These are phyloP conservation scores for Ostrea edulis DNA, from an alignment of 1,140 invertebrate genomes.

Conservation along the genomic window DNA sequence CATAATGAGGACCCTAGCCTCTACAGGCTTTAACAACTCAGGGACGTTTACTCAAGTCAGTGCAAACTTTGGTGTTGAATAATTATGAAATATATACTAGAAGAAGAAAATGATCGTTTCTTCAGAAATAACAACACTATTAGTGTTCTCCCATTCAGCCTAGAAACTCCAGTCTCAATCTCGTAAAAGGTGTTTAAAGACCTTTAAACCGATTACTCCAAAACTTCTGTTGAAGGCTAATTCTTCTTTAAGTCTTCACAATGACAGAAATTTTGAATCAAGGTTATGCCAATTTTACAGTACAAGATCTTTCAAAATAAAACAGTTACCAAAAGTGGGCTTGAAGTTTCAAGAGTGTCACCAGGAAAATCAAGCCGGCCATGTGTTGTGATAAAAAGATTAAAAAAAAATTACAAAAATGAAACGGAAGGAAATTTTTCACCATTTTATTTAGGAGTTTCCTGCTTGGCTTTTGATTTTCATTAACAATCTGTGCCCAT, in stretches of 20 bases:
- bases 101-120: neutral
- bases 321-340: constrained; percentile 27
- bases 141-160: neutral
- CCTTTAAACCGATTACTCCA: constrained; percentile 35
- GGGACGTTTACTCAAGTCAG: neutral
- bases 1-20: neutral
- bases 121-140: constrained; percentile 26
- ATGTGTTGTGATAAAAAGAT: no score
- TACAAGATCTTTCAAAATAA: neutral
- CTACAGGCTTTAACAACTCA: neutral
- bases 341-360: neutral
- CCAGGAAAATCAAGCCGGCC: neutral
- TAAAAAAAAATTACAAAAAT: no score
- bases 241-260: constrained; percentile 5
- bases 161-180: neutral
- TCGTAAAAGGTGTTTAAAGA: constrained; percentile 27
- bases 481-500: neutral
- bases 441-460: neutral
- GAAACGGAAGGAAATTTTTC: constrained; percentile 1
- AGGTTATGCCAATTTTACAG: constrained; percentile 17
- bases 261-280: constrained; percentile 17
- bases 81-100: constrained; percentile 30
- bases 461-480: neutral
- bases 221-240: neutral
- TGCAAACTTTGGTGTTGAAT: constrained; percentile 29